These are phyloP conservation scores for Anhinga rufa DNA, from an alignment of 2,113 vertebrate genomes.

Conservation along the genomic window DNA sequence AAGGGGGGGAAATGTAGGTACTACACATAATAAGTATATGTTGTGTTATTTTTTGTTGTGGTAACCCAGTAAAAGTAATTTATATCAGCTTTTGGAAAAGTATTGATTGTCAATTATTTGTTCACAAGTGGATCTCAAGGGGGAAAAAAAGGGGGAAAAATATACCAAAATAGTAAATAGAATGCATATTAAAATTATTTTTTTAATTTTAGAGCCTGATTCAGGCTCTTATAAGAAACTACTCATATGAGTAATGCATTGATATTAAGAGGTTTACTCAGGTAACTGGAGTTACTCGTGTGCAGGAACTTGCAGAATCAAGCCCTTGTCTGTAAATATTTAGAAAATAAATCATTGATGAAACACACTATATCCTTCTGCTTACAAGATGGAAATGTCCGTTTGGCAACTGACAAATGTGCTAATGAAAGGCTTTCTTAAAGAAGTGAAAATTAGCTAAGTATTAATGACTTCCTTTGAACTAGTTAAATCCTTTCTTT, in stretches of 20 bases:
- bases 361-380: not conserved
- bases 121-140: not conserved
- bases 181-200: not conserved
- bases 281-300: not conserved
- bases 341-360: not conserved
- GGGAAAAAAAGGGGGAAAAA: not conserved
- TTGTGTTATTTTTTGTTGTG: not conserved
- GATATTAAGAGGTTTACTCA: not conserved
- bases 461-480: constrained; percentile 7
- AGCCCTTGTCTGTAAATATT: not conserved
- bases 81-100: constrained; percentile 22
- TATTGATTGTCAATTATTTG: not conserved
- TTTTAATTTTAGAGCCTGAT: not conserved
- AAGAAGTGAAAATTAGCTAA: not conserved
- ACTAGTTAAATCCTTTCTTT: constrained; percentile 25
- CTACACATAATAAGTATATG: not conserved
- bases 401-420: not conserved
- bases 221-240: not conserved
- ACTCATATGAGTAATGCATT: not conserved
- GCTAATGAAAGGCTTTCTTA: not conserved
- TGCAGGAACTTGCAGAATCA: not conserved
- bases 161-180: not conserved
- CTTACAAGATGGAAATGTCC: not conserved
- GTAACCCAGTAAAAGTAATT: not conserved
- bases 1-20: not conserved